Base-by-base conservation (phyloP, 2,797 vertebrate genomes). In the Urosaurus nigricauda region DNA sequence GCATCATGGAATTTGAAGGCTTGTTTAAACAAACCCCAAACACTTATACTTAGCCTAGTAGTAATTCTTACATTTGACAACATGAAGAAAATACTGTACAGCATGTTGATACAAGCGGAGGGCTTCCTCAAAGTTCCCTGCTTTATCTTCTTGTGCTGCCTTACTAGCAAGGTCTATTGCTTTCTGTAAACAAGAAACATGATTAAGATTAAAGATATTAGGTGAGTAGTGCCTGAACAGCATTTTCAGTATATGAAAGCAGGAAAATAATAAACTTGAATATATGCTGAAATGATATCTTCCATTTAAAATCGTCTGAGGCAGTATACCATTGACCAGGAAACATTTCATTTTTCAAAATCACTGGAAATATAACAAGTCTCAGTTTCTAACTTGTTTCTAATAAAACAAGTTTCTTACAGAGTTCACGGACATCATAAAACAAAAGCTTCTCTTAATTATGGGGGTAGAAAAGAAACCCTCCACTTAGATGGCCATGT, bases 11-110 rank as follows among this genome's bases (percentile, higher is more conserved):
- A 60, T 60, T 74, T 74, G 37, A 74, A 74, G n/a, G 71, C 17
- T 40, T 17, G 19, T 21, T 16, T 74, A 47, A 77, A 75, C 65
- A 78, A 60, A 21, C 2, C n/a, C 74, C 7, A 88, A 47, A 3
- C 0, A 40, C 0, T 82, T 53, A n/a, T 24, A 88, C 4, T 70
- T 90, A 85, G 17, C 1, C 75, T 17, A 3, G n/a, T 17, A 3
- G n/a, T 21, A 63, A 86, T 92, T 97, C 98, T 96, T 96, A 99
- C 99, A 98, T 97, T 99, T 99, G 90, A 99, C 71, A 87, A 99
- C 97, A 74, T 99, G 99, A 79, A 99, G 96, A 95, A 99, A 99
- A 95, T 98, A 98, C 95, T 98, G 98, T 91, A 99, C 99, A 71
- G 98, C 98, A 1, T 98, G 98, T 32, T 99, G 98, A 95, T 99